Percentiles rank a stretch among this genome's conserved stretches.
phyloP scores from a whole-genome alignment of 2,113 vertebrate species.

The Myotis yumanensis region DNA sequence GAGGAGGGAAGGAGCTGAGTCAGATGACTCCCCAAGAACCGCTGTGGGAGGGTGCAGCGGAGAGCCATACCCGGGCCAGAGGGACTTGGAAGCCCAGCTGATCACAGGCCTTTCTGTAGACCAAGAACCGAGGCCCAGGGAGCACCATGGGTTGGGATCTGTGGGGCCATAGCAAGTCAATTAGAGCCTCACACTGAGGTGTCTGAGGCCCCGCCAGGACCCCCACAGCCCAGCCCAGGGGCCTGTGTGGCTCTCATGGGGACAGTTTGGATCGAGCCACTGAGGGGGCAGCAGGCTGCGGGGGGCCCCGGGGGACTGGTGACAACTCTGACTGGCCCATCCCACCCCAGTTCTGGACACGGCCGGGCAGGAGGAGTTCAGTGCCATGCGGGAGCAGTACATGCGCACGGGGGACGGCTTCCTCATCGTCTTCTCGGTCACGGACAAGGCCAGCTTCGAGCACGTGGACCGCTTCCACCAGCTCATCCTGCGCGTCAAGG shows the following conservation, averaged over 20 bases:
- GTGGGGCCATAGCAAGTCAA: background rate
- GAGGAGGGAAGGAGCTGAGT: background rate
- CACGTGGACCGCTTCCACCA: constrained; percentile 98
- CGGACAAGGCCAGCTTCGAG: constrained; percentile 99
- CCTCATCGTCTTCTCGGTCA: constrained; percentile 98
- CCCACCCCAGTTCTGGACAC: constrained; percentile 93
- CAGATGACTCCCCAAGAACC: background rate
- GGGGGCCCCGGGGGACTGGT: background rate
- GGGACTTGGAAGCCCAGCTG: background rate
- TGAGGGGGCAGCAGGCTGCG: accelerated
- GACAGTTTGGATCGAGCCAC: background rate
- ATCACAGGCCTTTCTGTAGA: background rate
- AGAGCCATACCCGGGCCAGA: background rate
- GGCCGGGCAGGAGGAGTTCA: constrained; percentile 98
- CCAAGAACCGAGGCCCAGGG: background rate
- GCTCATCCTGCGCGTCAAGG: constrained; percentile 98
- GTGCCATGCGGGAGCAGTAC: constrained; percentile 99
- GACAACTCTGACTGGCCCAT: constrained; percentile 15
- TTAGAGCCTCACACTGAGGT: background rate
- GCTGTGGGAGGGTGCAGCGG: background rate
- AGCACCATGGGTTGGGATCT: background rate
- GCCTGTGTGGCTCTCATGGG: accelerated
- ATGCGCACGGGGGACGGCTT: constrained; percentile 99
- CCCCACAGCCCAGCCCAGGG: background rate
- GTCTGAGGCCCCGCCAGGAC: background rate